Evolutionary conservation across 2,797 vertebrate genomes (phyloP).

Genomic region (Orientallactaga sibirica): DNA sequence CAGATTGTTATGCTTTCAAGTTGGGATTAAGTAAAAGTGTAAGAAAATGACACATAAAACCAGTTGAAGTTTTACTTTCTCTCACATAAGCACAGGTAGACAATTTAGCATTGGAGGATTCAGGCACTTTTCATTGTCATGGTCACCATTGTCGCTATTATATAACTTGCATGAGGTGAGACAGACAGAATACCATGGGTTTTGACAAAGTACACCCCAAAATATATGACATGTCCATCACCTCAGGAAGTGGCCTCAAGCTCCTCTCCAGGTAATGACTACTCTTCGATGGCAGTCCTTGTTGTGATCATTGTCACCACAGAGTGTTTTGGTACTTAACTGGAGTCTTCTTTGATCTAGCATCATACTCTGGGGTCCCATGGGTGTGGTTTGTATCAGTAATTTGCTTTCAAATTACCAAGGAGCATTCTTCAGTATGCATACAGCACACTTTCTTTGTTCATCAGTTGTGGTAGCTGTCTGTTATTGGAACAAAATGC

Average conservation of each 20-base stretch:
- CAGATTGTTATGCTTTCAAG: not conserved
- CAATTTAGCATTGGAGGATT: not conserved
- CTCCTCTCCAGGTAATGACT: not conserved
- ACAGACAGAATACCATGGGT: not conserved
- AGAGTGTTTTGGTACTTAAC: not conserved
- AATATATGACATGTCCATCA: not conserved
- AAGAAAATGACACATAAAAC: not conserved
- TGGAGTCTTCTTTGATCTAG: not conserved
- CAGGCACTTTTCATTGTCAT: not conserved
- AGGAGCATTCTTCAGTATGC: not conserved
- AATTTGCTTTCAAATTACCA: not conserved
- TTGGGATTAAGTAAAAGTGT: not conserved
- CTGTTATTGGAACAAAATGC: not conserved
- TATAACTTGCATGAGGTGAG: not conserved
- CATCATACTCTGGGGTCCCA: not conserved
- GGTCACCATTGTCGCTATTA: not conserved
- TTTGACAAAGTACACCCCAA: not conserved
- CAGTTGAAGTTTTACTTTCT: not conserved
- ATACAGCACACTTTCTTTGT: slow-evolving; percentile 2
- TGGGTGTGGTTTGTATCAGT: not conserved
- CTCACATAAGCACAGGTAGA: not conserved
- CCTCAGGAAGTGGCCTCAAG: not conserved
- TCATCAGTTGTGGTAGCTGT: not conserved
- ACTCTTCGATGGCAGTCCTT: not conserved
- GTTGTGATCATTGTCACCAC: not conserved